A percentile compares a stretch with the other conserved stretches of the same genome.
Evolutionary conservation across 2,113 vertebrate genomes (phyloP).

Genomic region (Romanogobio albipinnatus): DNA sequence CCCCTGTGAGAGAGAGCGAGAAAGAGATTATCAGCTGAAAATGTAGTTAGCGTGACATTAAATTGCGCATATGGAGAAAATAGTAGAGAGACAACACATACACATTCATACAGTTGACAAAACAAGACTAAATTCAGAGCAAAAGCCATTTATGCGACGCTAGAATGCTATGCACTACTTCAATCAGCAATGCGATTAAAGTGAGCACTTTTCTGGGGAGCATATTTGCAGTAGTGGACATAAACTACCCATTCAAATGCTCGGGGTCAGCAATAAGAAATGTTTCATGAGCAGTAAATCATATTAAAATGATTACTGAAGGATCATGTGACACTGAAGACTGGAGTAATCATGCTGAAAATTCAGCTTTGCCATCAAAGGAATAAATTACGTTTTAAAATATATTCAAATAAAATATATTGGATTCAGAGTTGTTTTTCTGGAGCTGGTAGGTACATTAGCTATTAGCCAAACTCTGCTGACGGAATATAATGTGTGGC

Average conservation of each 20-base stretch:
- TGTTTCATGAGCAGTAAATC: neutral
- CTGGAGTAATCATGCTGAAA: neutral
- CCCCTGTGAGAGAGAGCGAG: slow-evolving; percentile 55
- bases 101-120: neutral
- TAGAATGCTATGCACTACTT: too few relatives aligned
- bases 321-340: neutral
- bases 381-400: neutral
- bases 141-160: neutral
- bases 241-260: neutral
- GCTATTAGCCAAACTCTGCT: too few relatives aligned
- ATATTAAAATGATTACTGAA: neutral
- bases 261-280: neutral
- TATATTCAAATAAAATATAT: neutral
- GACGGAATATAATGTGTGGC: too few relatives aligned
- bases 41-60: neutral
- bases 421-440: too few relatives aligned
- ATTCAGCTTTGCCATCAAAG: neutral
- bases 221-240: neutral
- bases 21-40: slow-evolving; percentile 2
- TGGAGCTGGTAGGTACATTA: too few relatives aligned
- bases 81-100: neutral
- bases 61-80: neutral
- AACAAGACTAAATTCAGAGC: neutral
- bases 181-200: too few relatives aligned
- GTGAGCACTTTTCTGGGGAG: too few relatives aligned